Evolutionary conservation across 2,888 invertebrate species (phyloP).

Genomic region (Lasioglossum villosulum): DNA sequence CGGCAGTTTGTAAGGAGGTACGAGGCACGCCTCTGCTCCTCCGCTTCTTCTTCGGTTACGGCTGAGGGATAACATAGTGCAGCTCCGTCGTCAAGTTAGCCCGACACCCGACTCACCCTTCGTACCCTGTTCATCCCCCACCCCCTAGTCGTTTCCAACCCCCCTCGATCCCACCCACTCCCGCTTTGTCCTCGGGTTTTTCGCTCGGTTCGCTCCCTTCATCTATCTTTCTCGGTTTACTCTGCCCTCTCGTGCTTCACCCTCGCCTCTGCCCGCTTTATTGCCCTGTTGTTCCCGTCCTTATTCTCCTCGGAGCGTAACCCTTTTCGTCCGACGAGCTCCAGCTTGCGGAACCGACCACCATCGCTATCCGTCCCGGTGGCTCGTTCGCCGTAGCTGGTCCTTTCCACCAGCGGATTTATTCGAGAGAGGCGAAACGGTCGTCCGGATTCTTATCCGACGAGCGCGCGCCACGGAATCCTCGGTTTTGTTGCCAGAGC

Average conservation of each 20-base stretch:
- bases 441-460: not conserved
- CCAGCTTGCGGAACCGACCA: constrained; percentile 22
- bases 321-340: constrained; percentile 61
- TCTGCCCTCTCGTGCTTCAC: constrained; percentile 12
- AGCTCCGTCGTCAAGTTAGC: constrained; percentile 71
- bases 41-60: constrained; percentile 78
- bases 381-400: constrained; percentile 20
- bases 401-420: constrained; percentile 52
- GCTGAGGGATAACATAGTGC: constrained; percentile 79
- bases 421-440: constrained; percentile 54
- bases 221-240: constrained; percentile 35
- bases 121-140: not conserved
- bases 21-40: constrained; percentile 65
- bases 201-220: constrained; percentile 44
- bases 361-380: constrained; percentile 15
- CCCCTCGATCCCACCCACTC: constrained; percentile 27
- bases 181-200: constrained; percentile 45
- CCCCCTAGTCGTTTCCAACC: constrained; percentile 1
- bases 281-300: constrained; percentile 74
- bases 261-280: constrained; percentile 67
- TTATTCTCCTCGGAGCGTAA: constrained; percentile 53
- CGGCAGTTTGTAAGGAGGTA: constrained; percentile 77
- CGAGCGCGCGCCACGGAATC: not conserved
- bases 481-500: not conserved
- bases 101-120: constrained; percentile 58